Percentiles rank a stretch among this genome's conserved stretches.
phyloP scores from a whole-genome alignment of 2,113 vertebrate species.

The Campylomormyrus tamandua region DNA sequence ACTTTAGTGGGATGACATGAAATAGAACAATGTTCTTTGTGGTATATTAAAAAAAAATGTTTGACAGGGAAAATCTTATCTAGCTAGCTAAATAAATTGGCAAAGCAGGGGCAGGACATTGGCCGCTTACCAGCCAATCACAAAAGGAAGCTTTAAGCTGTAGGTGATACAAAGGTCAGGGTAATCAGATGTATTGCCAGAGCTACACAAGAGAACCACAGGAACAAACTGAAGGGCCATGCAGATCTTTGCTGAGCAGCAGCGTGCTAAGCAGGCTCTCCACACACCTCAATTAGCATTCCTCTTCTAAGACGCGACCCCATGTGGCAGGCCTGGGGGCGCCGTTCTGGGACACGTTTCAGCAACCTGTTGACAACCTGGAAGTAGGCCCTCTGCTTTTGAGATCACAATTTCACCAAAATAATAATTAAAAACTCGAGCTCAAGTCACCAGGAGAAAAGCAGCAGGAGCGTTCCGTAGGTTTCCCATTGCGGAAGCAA shows the following conservation, averaged over 20 bases:
- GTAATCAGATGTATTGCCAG: not conserved
- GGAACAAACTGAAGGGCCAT: not conserved
- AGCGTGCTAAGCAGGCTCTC: not conserved
- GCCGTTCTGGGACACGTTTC: not conserved
- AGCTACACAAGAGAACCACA: not conserved
- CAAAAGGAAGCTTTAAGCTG: not conserved
- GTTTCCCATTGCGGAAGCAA: not conserved
- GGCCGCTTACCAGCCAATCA: not conserved
- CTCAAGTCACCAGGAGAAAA: not conserved
- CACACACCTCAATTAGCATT: not conserved
- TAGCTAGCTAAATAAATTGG: not conserved
- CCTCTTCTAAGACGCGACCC: not conserved
- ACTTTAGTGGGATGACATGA: not conserved
- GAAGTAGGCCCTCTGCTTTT: not conserved
- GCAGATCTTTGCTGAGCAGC: not conserved
- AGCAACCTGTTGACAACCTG: not conserved
- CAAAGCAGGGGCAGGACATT: not conserved
- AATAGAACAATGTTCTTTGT: not conserved
- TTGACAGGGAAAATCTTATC: not conserved
- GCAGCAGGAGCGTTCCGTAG: not conserved
- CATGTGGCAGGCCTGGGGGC: not conserved
- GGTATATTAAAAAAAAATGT: not conserved
- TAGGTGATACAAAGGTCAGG: not conserved
- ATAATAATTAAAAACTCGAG: not conserved
- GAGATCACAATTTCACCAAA: not conserved